These are phyloP conservation scores for Argyra leucocephala DNA, from an alignment of 2,888 invertebrate species.

Conservation along the genomic window DNA sequence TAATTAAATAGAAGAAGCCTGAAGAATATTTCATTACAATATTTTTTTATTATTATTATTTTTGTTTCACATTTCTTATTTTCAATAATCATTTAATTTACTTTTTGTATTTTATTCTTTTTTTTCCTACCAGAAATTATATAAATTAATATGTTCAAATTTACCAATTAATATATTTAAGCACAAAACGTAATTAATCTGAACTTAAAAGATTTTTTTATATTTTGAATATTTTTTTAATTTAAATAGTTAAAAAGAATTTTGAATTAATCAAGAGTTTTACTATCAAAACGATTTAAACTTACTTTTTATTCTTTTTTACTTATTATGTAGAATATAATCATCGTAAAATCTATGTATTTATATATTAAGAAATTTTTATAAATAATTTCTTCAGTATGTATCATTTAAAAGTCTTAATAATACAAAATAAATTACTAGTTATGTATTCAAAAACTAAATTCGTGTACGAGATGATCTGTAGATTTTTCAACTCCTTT, in stretches of 20 bases:
- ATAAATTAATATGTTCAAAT: not conserved
- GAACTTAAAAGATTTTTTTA: not conserved
- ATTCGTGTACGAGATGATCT: no score
- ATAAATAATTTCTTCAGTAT: not conserved
- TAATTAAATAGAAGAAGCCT: constrained; percentile 3
- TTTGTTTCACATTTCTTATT: not conserved
- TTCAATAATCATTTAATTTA: not conserved
- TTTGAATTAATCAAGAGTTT: not conserved
- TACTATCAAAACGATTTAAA: not conserved
- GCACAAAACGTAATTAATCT: not conserved
- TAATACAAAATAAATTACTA: no score
- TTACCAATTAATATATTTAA: not conserved
- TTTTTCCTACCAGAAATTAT: constrained; percentile 1
- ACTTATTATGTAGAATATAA: constrained; percentile 3
- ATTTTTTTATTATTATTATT: not conserved
- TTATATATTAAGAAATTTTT: constrained; percentile 3
- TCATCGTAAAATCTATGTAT: not conserved
- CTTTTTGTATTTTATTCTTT: not conserved
- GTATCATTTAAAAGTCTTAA: no score
- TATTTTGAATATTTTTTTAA: not conserved
- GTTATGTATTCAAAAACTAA: no score
- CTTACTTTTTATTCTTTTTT: not conserved
- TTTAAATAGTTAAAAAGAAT: not conserved
- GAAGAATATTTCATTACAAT: not conserved
- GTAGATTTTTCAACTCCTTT: no score